These are phyloP conservation scores for Tiliacea citrago DNA, from an alignment of 2,888 invertebrate species.

Conservation along the genomic window DNA sequence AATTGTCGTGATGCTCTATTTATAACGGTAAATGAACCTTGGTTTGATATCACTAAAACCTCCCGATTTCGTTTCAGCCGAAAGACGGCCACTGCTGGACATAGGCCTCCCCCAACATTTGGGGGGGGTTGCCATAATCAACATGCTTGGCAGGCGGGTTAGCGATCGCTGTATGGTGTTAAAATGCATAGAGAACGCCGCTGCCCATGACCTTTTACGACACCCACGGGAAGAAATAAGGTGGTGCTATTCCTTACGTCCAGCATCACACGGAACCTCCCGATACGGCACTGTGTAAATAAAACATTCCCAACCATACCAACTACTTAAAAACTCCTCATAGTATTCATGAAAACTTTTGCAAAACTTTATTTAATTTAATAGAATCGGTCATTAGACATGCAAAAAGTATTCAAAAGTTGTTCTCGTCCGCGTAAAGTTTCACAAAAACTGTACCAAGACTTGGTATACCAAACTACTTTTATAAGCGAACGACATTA, in stretches of 20 bases:
- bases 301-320: constrained; percentile 24
- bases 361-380: constrained; percentile 62
- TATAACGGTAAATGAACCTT: not conserved
- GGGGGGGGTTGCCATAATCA: no score
- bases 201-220: no score
- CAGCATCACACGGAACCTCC: no score
- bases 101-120: no score
- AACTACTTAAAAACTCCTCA: constrained; percentile 45
- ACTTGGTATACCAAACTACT: constrained; percentile 54
- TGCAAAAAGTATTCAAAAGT: constrained; percentile 61
- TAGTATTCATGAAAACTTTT: constrained; percentile 58
- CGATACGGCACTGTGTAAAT: not conserved
- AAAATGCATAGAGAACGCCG: no score
- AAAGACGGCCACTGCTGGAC: no score
- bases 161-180: no score
- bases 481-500: constrained; percentile 45
- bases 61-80: no score
- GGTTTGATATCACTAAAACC: no score
- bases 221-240: no score
- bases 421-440: constrained; percentile 46
- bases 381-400: constrained; percentile 62
- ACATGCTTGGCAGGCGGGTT: no score
- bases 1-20: not conserved
- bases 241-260: no score
- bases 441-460: constrained; percentile 55